A percentile compares a stretch with the other conserved stretches of the same genome.
These are phyloP conservation scores for Drosophila lacicola DNA, from an alignment of 2,888 invertebrate species.

Conservation along the genomic window DNA sequence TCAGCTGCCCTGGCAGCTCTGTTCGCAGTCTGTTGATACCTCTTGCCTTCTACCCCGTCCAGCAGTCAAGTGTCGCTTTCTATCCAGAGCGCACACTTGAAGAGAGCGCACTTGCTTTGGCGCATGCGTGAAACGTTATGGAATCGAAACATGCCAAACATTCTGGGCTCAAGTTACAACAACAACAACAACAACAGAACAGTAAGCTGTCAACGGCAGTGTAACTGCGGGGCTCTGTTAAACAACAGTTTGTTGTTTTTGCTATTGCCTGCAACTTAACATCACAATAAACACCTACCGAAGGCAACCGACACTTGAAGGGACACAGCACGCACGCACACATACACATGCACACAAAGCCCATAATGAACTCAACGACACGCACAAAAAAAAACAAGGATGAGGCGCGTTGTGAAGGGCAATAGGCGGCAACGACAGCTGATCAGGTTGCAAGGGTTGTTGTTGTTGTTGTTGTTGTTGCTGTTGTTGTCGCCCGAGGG, in stretches of 20 bases:
- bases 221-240: conserved; percentile 49
- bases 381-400: conserved; percentile 9
- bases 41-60: background rate
- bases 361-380: conserved; percentile 61
- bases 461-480: conserved; percentile 20
- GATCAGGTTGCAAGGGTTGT: conserved; percentile 77
- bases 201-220: conserved; percentile 34
- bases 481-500: background rate
- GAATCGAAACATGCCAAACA: conserved; percentile 49
- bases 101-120: background rate
- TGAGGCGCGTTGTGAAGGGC: conserved; percentile 18
- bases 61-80: background rate
- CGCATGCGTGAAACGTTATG: conserved; percentile 41
- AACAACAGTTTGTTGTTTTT: conserved; percentile 67
- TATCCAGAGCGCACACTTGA: background rate
- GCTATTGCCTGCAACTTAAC: conserved; percentile 57
- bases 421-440: conserved; percentile 71
- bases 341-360: conserved; percentile 52
- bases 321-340: conserved; percentile 9
- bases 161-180: conserved; percentile 42
- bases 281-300: conserved; percentile 69
- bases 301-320: conserved; percentile 60
- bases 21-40: background rate
- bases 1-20: conserved; percentile 36
- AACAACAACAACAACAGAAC: conserved; percentile 21